These are phyloP conservation scores for Netelia virgata DNA, from an alignment of 2,888 invertebrate genomes.

Conservation along the genomic window DNA sequence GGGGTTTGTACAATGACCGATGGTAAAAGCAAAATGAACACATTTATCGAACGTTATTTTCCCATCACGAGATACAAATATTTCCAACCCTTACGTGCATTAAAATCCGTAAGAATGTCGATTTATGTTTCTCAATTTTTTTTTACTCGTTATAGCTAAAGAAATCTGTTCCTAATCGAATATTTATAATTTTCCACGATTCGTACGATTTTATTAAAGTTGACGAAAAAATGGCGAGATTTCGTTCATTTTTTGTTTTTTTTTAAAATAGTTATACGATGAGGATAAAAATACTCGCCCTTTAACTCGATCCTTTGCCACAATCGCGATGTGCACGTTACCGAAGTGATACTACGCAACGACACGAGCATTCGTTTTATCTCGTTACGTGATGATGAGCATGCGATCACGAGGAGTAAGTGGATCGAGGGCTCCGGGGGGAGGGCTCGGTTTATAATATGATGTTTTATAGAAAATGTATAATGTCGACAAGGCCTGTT, in stretches of 20 bases:
- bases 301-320: conserved; percentile 23
- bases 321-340: conserved; percentile 4
- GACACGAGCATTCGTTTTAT: conserved; percentile 42
- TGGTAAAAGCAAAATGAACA: background rate
- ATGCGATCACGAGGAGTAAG: no score
- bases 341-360: conserved; percentile 2
- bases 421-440: no score
- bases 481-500: conserved; percentile 58
- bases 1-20: conserved; percentile 6
- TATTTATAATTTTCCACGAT: no score
- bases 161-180: no score
- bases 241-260: background rate
- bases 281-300: background rate
- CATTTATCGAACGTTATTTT: no score
- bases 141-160: no score
- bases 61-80: no score
- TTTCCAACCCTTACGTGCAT: no score
- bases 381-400: conserved; percentile 17
- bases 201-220: no score
- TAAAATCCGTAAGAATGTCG: no score
- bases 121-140: no score
- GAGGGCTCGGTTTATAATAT: background rate
- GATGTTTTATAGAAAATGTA: conserved; percentile 61
- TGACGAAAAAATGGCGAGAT: background rate
- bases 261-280: background rate